Base-by-base conservation (phyloP, 2,113 vertebrate genomes). In the Coreoperca whiteheadi region DNA sequence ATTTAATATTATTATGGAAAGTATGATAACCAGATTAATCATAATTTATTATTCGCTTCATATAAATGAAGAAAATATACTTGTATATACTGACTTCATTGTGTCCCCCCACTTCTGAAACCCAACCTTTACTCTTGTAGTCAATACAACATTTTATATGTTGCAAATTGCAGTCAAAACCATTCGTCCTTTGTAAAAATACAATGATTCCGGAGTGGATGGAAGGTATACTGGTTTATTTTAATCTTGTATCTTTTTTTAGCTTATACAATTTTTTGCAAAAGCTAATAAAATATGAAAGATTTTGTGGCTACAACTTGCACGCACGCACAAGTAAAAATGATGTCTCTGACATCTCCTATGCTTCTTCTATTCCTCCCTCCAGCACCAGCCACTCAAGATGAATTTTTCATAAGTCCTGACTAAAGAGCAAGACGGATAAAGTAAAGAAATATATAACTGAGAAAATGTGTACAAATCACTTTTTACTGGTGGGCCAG, bases 401-500 rank as follows among this genome's bases (percentile, higher is more conserved):
- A 89, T 90, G 57, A 81, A 88, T 92, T 46, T 92, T 92, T 91
- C 68, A 92, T 89, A 66, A 88, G 67, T 20, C 8, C 65, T 21
- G n/a, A 84, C 66, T 73, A 46, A 89, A 79, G 75, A 87, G 41
- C 12, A 63, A 76, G 65, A 84, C 53, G 56, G 76, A 90, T 75
- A 80, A 85, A 81, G 64, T 53, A 64, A 77, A 84, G 72, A 77
- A 53, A 88, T 68, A 81, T 70, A 70, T 25, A 81, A 70, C 23
- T 57, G 28, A 43, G 30, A 30, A 74, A 85, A 74, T 48, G 28
- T 61, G 48, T 63, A 61, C 37, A 80, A 86, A 77, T 78, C 23
- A 8, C 18, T 61, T 74, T 37, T 86, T 14, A 75, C 75, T 48
- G 12, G 12, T 50, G 20, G 67, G 77, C 68, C n/a, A 16, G 8